These are phyloP conservation scores for Artibeus jamaicensis DNA, from an alignment of 2,797 vertebrate genomes.

Conservation along the genomic window DNA sequence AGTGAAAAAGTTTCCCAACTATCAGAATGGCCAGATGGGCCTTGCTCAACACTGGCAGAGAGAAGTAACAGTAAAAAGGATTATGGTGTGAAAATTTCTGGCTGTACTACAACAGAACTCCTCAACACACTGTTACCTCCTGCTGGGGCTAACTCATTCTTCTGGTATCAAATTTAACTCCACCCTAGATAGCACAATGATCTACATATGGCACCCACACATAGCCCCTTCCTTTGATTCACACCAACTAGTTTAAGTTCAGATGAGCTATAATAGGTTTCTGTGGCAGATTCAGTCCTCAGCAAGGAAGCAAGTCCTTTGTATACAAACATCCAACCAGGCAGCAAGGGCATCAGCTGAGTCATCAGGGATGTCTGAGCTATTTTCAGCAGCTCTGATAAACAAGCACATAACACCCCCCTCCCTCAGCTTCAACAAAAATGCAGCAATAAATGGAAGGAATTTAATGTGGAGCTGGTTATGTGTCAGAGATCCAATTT, in stretches of 20 bases:
- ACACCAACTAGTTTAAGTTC: conserved; percentile 27
- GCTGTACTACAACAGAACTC: background rate
- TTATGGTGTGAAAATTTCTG: background rate
- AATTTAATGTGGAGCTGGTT: background rate
- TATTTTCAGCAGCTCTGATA: background rate
- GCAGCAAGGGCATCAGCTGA: background rate
- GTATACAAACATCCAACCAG: background rate
- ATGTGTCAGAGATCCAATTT: background rate
- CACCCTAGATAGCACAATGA: background rate
- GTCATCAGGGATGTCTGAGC: background rate
- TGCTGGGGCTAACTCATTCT: background rate
- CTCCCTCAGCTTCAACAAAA: background rate
- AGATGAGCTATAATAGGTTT: conserved; percentile 50
- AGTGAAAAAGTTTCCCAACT: background rate
- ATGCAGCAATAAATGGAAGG: background rate
- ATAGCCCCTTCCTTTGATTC: background rate
- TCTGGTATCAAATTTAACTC: background rate
- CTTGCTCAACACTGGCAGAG: background rate
- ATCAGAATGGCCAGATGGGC: background rate
- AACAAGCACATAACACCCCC: background rate
- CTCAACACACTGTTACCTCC: background rate
- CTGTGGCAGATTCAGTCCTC: background rate
- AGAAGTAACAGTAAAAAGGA: background rate
- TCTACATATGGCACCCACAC: background rate
- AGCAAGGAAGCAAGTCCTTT: conserved; percentile 3